Evolutionary conservation across 1,140 invertebrate species (phyloP).

Genomic region (Ladona fulva): DNA sequence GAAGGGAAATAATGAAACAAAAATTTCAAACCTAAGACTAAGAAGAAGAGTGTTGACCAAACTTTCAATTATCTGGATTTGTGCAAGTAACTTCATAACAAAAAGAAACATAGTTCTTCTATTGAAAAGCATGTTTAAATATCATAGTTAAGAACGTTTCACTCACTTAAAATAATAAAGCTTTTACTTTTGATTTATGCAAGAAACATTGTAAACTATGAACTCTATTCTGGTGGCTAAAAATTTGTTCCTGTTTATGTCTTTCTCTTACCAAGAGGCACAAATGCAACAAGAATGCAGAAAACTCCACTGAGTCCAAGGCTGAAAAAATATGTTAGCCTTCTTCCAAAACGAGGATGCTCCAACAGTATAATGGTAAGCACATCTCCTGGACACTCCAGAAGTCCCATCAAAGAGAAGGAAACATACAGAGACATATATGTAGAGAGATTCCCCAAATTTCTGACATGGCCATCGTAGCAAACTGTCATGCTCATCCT

Average conservation of each 20-base stretch:
- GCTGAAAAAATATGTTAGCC: slow-evolving; percentile 45
- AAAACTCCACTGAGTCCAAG: slow-evolving; percentile 43
- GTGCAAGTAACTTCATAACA: too few species aligned
- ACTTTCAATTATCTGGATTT: too few species aligned
- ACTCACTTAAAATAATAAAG: too few species aligned
- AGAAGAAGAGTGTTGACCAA: too few species aligned
- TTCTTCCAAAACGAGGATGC: slow-evolving; percentile 40
- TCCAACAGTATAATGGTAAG: slow-evolving; percentile 47
- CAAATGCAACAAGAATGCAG: slow-evolving; percentile 20
- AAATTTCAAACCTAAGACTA: too few species aligned
- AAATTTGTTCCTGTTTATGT: background rate
- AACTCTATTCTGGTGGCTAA: too few species aligned
- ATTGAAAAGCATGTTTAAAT: too few species aligned
- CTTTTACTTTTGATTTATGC: too few species aligned
- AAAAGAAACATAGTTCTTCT: too few species aligned
- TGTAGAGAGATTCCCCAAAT: slow-evolving; percentile 45
- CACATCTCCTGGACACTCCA: slow-evolving; percentile 49
- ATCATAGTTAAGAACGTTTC: too few species aligned
- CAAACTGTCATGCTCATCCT: slow-evolving; percentile 51
- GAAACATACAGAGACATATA: slow-evolving; percentile 43
- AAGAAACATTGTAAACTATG: too few species aligned
- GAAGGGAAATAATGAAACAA: too few species aligned
- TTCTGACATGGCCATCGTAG: slow-evolving; percentile 52
- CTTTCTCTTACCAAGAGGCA: background rate
- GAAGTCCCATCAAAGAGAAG: slow-evolving; percentile 45